Base-by-base conservation (phyloP, 2,888 invertebrate genomes). In the Trachelus tabidus region DNA sequence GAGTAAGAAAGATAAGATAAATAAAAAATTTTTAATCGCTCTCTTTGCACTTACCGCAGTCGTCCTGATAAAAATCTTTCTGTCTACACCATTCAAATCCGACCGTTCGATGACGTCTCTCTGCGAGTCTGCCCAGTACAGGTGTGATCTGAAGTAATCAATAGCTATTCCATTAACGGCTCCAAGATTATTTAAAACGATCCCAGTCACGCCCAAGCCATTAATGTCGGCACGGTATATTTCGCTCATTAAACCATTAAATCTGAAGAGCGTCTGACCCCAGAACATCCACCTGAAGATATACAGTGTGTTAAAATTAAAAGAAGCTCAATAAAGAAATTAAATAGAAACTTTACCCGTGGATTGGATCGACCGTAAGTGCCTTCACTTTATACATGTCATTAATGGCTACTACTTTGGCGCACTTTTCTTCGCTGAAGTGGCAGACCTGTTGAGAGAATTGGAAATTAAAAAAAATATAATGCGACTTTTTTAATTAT, bases 61-160 rank as follows among this genome's bases (percentile, higher is more conserved):
- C 23, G 56, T 56, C 69, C 81, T 74, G 68, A 94, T 85, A 68
- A 94, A 87, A 0, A 91, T 90, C 82, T 89, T 92, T 34, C 94
- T 92, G 87, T 89, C 84, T 4, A 86, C 86, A 56, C 93, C 93
- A 69, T 93, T 91, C 78, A 94, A 94, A 82, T 76, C 73, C 12
- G 86, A 83, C 12, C 92, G 89, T 83, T 93, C 93, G 35, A 95
- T 92, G 0, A 92, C 91, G 73, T 93, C 92, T 3, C 91, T 87
- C 82, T 93, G 93, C 78, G 94, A 93, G 90, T 98, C 97, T 0
- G 95, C 94, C 92, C 96, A 97, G 88, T 97, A 99, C 9, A 98
- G 90, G 34, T 93, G 90, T 83, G 94, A 92, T 86, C 93, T 92
- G 12, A 92, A 90, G 76, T 93, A 91, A 90, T 95, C 95, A 34